Evolutionary conservation across 2,888 invertebrate genomes (phyloP), one percentile per base, ranked within the genome.

Genomic region (Dione juno): DNA sequence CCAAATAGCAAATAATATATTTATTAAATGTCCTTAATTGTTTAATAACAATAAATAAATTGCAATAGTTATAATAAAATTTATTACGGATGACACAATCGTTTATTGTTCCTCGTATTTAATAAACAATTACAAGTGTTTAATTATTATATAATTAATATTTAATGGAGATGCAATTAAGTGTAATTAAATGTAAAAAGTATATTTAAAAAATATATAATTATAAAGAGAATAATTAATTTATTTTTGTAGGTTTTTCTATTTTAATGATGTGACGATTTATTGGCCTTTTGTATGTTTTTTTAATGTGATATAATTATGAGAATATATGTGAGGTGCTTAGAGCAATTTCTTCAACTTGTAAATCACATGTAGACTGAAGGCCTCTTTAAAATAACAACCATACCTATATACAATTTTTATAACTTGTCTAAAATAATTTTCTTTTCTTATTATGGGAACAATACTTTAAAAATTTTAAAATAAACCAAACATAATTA

Each of bases 61-160:
- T 37, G 37, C 16, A 40, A 37, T 37, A 57, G 11, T 16, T 16
- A 40, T 57, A 37, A 57, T 40, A 57, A 28, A 40, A 37, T 57
- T 6, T 14, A 37, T 37, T 1, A 57, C n/a, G 16, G 2, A 37
- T 7, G 0, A 37, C 16, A 40, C 8, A 19, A 57, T n/a, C 13
- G 6, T 57, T 50, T 21, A 16, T 35, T 54, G 54, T 10, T 45
- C 35, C 37, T 37, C 37, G 37, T 57, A 5, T 57, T 40, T 40
- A 40, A 40, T 57, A 37, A 57, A 10, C 16, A 57, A 57, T 19
- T 10, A 40, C 48, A 48, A 48, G 9, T 57, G 2, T 40, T 16
- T 37, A 57, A 57, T 57, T 57, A 11, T 19, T 40, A 19, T 16
- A 37, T 57, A 37, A 57, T 57, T 57, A 13, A 37, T 57, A 57